Evolutionary conservation across 1,140 invertebrate species (phyloP), one percentile per base, ranked within the genome.

Genomic region (Gryllus bimaculatus): DNA sequence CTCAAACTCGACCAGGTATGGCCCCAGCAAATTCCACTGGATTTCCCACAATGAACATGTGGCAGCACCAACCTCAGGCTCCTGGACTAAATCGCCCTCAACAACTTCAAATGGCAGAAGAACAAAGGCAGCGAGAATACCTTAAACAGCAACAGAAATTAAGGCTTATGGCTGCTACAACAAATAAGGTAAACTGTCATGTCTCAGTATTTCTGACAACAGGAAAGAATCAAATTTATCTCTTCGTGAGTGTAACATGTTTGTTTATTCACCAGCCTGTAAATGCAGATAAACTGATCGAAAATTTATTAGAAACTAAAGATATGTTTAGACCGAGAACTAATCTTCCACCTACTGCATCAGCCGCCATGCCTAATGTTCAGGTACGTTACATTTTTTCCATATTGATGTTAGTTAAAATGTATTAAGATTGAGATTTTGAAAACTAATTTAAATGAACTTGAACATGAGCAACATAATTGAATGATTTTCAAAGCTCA

Each of bases 71-170:
- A 48, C 76, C 39, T 20, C 76, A 47, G 6, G 47, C 10, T 10
- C 75, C 54, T 18, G 10, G 18, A 66, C 10, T 66, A 7, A 66
- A 66, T 66, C 48, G 54, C 18, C 77, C 18, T 54, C 77, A 78
- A 48, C 76, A 77, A 47, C 15, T 48, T n/a, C 75, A 76, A 20
- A 47, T 77, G 21, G 74, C 79, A 73, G 79, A 66, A n/a, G 48
- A 75, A 26, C 75, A 76, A 48, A 80, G 74, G 21, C 80, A 78
- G 20, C 47, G 48, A 48, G 77, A 80, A 78, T 80, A 78, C 66
- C 48, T 78, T 12, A 80, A 80, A 76, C 80, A 80, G 39, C 80
- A 80, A 74, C 73, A 80, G 47, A 80, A 78, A 74, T 73, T 80
- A 15, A 48, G 80, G 15, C 74, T 80, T 21, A 78, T 80, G 80